phyloP scores from a whole-genome alignment of 2,797 vertebrate species.

The Coluber constrictor region DNA sequence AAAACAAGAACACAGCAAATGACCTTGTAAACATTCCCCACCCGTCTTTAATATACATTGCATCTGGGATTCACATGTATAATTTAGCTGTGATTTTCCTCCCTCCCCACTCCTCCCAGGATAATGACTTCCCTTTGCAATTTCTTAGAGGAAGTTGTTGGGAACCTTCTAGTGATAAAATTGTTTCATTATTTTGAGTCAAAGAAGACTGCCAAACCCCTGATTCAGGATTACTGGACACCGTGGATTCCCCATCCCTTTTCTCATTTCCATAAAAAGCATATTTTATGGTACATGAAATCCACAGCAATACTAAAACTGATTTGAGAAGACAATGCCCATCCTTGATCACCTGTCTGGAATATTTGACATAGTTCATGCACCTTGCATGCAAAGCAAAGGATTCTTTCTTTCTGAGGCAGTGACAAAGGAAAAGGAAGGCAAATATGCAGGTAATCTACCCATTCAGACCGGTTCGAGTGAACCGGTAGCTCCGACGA shows the following conservation, averaged over 20 bases:
- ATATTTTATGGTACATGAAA: constrained; percentile 34
- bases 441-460: background rate
- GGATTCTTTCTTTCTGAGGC: background rate
- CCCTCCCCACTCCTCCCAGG: constrained; percentile 47
- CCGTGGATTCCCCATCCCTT: constrained; percentile 24
- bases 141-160: constrained; percentile 76
- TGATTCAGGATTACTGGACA: constrained; percentile 58
- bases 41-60: constrained; percentile 38
- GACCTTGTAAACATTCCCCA: constrained; percentile 66
- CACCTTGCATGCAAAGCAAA: background rate
- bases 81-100: constrained; percentile 34
- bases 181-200: constrained; percentile 67
- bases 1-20: constrained; percentile 70
- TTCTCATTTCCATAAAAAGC: constrained; percentile 34
- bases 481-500: too few relatives aligned
- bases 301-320: constrained; percentile 36
- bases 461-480: too few relatives aligned
- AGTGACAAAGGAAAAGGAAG: background rate
- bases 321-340: background rate
- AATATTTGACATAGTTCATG: background rate
- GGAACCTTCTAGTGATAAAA: constrained; percentile 70
- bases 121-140: constrained; percentile 78
- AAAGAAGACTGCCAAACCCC: constrained; percentile 61
- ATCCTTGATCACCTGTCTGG: constrained; percentile 35
- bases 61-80: constrained; percentile 73